Base-by-base conservation (phyloP, 2,888 invertebrate species). In the Amphipyra berbera region DNA sequence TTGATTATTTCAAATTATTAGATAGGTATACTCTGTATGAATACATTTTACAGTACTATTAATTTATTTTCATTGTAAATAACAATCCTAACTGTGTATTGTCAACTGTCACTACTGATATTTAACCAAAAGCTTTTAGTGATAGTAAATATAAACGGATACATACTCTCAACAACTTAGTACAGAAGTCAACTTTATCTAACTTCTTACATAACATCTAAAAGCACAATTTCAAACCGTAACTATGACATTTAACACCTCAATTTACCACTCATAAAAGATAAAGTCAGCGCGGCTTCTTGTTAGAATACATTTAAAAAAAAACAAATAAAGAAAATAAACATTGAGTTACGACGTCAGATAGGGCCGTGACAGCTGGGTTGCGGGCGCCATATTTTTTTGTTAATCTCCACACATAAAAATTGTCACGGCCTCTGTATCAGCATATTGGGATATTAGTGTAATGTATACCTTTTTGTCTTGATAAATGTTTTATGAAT, bases 321-420 rank as follows among this genome's bases (percentile, higher is more conserved):
- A 78, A 79, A 81, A 73, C 79, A 85, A 88, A 89, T 85, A 87
- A 87, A 87, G 83, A 79, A 79, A 77, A 77, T 65, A 73, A 83
- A 84, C 85, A 77, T 84, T 88, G 87, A 90, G 83, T 85, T 87
- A 89, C 86, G 86, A 82, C 76, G 62, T 38, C 68, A 86, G 89
- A 90, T 90, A 90, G 80, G 79, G 68, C 66, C 42, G 44, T 83
- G 90, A 88, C 89, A 85, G 86, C 76, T 78, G 82, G 75, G 77
- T 65, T 78, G 78, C 79, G 73, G 71, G 71, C 72, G 73, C 79
- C 82, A 80, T 83, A 82, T 75, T 81, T 86, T 86, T 85, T 74
- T 68, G 75, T 63, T 84, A 86, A 85, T 85, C 81, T 85, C 78
- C 65, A 77, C 81, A 83, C 78, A 82, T 81, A 83, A 83, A 85